Evolutionary conservation across 2,888 invertebrate species (phyloP).

Genomic region (Drosophila mayaguana): DNA sequence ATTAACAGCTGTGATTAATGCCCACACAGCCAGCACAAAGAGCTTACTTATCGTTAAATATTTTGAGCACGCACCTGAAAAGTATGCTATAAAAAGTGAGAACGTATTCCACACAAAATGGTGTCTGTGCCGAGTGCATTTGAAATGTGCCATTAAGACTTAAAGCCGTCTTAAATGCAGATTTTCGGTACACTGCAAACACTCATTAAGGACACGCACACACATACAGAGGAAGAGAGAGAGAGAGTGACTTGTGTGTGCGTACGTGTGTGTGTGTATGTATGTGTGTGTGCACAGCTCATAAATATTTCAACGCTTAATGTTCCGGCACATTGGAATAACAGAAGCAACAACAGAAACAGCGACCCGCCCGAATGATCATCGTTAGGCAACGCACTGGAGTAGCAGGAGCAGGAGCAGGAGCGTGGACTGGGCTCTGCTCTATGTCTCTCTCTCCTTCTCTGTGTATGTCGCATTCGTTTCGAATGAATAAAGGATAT

Average conservation of each 20-base stretch:
- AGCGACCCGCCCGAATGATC: slow-evolving; percentile 35
- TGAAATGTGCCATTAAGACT: slow-evolving; percentile 29
- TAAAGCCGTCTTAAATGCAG: slow-evolving; percentile 70
- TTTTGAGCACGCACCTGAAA: slow-evolving; percentile 10
- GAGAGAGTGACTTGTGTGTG: background rate
- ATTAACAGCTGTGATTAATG: background rate
- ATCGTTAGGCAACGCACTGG: slow-evolving; percentile 16
- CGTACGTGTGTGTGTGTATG: slow-evolving; percentile 17
- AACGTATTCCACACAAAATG: slow-evolving; percentile 2
- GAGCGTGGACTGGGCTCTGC: no score
- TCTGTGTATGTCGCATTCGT: slow-evolving; percentile 25
- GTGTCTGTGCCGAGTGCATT: slow-evolving; percentile 25
- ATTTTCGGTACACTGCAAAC: slow-evolving; percentile 66
- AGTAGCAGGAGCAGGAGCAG: no score
- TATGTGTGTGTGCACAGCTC: slow-evolving; percentile 42
- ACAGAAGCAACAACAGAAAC: slow-evolving; percentile 26
- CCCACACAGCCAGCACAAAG: background rate
- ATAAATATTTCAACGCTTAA: slow-evolving; percentile 76
- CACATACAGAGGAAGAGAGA: slow-evolving; percentile 24
- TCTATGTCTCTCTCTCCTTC: background rate
- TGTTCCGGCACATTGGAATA: slow-evolving; percentile 42
- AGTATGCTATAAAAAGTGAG: slow-evolving; percentile 22
- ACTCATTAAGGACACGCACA: slow-evolving; percentile 65
- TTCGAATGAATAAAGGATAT: slow-evolving; percentile 55
- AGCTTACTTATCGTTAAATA: background rate